A percentile compares a stretch with the other conserved stretches of the same genome.
phyloP scores from a whole-genome alignment of 1,140 invertebrate species.

The Carcinoscorpius rotundicauda region DNA sequence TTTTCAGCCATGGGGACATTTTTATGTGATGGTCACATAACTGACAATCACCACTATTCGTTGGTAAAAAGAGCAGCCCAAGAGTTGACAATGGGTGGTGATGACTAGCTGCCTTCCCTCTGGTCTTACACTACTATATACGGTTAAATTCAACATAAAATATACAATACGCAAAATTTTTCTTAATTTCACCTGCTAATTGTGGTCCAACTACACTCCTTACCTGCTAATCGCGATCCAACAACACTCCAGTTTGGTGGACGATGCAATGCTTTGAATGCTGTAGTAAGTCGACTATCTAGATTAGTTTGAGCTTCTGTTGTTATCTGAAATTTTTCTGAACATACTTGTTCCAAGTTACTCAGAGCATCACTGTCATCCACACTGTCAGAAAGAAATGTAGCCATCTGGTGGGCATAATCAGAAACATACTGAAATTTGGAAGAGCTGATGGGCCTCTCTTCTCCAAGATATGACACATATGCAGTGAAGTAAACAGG shows the following conservation, averaged over 20 bases:
- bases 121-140: too few species aligned
- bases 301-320: slow-evolving; percentile 4
- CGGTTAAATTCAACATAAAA: too few species aligned
- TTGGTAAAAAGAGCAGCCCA: too few species aligned
- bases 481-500: slow-evolving; percentile 10
- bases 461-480: background rate
- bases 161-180: too few species aligned
- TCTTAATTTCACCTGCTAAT: too few species aligned
- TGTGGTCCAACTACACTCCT: too few species aligned
- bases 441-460: slow-evolving; percentile 8
- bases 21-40: too few species aligned
- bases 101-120: too few species aligned
- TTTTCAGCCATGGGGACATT: too few species aligned
- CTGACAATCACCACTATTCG: too few species aligned
- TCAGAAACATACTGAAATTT: slow-evolving; percentile 13
- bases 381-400: slow-evolving; percentile 7
- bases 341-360: slow-evolving; percentile 6
- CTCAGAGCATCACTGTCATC: slow-evolving; percentile 5
- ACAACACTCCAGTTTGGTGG: slow-evolving; percentile 17
- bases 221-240: slow-evolving; percentile 8
- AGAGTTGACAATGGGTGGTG: too few species aligned
- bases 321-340: slow-evolving; percentile 1
- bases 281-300: slow-evolving; percentile 11
- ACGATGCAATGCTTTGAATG: slow-evolving; percentile 10
- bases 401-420: slow-evolving; percentile 14